Conservation (phyloP, 2,888 invertebrate species). For the Syrista parreyssii region DNA sequence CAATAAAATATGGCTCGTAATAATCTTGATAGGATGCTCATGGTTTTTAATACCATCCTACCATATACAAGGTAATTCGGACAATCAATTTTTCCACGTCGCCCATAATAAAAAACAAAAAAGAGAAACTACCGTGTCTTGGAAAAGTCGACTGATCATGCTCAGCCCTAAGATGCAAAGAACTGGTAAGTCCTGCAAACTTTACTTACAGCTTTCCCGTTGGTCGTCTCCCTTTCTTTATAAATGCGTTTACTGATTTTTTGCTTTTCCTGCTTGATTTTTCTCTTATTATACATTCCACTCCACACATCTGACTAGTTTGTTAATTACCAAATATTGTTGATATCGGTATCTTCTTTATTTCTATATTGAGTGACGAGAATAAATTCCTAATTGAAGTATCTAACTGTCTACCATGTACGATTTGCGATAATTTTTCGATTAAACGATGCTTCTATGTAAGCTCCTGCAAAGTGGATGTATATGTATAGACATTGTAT, state of each 20-base stretch:
- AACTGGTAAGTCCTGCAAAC: conserved; percentile 61
- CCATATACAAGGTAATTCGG: conserved; percentile 29
- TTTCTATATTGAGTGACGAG: no score
- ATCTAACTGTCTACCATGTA: no score
- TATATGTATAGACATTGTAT: background rate
- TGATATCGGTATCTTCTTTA: no score
- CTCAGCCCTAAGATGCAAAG: conserved; percentile 89
- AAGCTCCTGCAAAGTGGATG: background rate
- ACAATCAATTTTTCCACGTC: conserved; percentile 25
- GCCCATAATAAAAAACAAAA: background rate
- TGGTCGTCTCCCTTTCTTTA: no score
- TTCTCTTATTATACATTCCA: no score
- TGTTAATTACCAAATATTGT: no score
- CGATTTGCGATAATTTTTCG: background rate
- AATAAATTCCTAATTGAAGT: no score
- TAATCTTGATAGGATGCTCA: conserved; percentile 9
- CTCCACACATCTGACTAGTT: no score
- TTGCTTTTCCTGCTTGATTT: no score
- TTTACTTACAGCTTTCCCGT: no score
- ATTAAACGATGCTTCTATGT: background rate
- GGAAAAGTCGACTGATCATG: conserved; percentile 65
- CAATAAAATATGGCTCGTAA: conserved; percentile 7
- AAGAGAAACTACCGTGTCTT: no score
- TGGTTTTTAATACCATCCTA: conserved; percentile 26
- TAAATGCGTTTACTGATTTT: no score